Evolutionary conservation across 2,888 invertebrate genomes (phyloP), one percentile per base, ranked within the genome.

Genomic region (Boloria euphrosyne): DNA sequence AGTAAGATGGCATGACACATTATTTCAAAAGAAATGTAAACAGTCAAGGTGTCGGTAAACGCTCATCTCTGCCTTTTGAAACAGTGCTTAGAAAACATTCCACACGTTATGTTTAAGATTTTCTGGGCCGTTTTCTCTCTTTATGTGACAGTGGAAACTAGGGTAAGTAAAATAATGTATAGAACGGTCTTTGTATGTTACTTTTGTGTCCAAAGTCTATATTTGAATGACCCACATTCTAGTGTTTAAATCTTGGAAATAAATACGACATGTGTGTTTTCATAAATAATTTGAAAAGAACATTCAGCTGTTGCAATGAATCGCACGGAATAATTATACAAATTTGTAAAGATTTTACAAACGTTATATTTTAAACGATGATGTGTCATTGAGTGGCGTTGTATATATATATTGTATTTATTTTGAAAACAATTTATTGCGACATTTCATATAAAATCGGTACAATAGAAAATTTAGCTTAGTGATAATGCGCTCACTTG

Each of bases 21-120:
- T 68, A 68, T 68, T 60, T 71, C 62, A 66, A 71, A 69, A 71
- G 70, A 71, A 68, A 68, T 55, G 70, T 46, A 69, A 68, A 71
- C 64, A 71, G 51, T 46, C 66, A 53, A 66, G 68, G 68, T 71
- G 66, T 68, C 55, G 62, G 70, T 70, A 70, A 70, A 63, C 68
- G 65, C 63, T 70, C 68, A 70, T 70, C 70, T 68, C 58, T 66
- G 60, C 60, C 68, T 66, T 70, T 70, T 68, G 63, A 70, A 68
- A 66, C 61, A 63, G 53, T 60, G 65, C 66, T 70, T 63, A 57
- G 66, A 70, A 68, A 70, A 58, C 62, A 68, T 66, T 70, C 58
- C 68, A 66, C 46, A 63, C 58, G 65, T 70, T 70, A 68, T 70
- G 66, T 70, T 70, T 63, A 66, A 66, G 66, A 68, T 68, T 66